phyloP scores from a whole-genome alignment of 2,888 invertebrate genomes.

The Mimachlamys varia region DNA sequence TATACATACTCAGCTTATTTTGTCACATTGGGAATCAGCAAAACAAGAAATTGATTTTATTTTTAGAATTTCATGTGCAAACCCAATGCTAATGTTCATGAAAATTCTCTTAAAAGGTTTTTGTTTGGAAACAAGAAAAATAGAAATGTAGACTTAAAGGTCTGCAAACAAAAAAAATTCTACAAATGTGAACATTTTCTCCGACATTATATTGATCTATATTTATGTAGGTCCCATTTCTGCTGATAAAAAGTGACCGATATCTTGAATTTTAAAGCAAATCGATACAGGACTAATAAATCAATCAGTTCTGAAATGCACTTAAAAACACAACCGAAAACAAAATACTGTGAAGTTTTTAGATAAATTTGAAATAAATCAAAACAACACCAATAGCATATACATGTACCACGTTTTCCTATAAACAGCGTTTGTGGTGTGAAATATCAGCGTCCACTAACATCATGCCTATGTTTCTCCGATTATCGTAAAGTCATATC shows the following conservation, averaged over 20 bases:
- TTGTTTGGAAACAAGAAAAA: too few relatives aligned
- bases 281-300: not conserved
- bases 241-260: not conserved
- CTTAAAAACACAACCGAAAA: not conserved
- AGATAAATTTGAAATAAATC: constrained; percentile 22
- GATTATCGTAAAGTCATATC: not conserved
- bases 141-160: too few relatives aligned
- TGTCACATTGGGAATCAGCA: too few relatives aligned
- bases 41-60: too few relatives aligned
- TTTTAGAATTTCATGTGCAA: too few relatives aligned
- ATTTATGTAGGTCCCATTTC: not conserved
- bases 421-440: not conserved
- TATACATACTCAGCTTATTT: too few relatives aligned
- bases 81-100: too few relatives aligned
- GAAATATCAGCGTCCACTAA: constrained; percentile 12
- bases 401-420: not conserved
- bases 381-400: not conserved
- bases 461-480: not conserved
- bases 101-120: too few relatives aligned
- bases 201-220: not conserved
- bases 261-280: not conserved
- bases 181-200: not conserved
- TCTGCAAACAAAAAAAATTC: not conserved
- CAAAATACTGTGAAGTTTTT: not conserved
- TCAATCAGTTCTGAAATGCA: not conserved